These are phyloP conservation scores for Acanthurus lineatus DNA, from an alignment of 2,797 vertebrate species.

Conservation along the genomic window DNA sequence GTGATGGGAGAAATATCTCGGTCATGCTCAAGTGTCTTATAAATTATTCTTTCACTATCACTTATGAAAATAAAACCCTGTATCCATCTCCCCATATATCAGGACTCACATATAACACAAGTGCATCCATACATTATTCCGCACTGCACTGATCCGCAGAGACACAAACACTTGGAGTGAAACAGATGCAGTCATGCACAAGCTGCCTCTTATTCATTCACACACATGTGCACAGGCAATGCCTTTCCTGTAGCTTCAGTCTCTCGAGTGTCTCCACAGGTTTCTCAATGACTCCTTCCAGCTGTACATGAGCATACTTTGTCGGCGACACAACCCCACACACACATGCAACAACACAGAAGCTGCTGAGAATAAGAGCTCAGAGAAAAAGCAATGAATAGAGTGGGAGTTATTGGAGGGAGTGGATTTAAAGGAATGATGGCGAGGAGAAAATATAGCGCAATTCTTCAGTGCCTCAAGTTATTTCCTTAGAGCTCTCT, in stretches of 20 bases:
- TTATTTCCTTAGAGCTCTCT: conserved; percentile 56
- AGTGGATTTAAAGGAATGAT: conserved; percentile 46
- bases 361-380: conserved; percentile 6
- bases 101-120: conserved; percentile 1
- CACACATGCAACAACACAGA: neutral
- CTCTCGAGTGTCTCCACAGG: conserved; percentile 23
- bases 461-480: conserved; percentile 23
- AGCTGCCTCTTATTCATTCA: conserved; percentile 23
- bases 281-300: conserved; percentile 31
- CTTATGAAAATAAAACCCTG: no score
- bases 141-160: conserved; percentile 3
- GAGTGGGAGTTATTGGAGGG: conserved; percentile 40
- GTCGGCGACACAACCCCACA: neutral
- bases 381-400: conserved; percentile 12
- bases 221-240: neutral
- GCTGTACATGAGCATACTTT: conserved; percentile 25
- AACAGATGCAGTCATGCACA: conserved; percentile 7
- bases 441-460: conserved; percentile 39
- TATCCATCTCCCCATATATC: no score
- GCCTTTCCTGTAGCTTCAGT: conserved; percentile 18
- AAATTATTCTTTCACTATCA: no score
- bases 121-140: conserved; percentile 1
- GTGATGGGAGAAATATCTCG: conserved; percentile 19
- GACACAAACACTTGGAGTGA: neutral
- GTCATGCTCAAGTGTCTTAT: no score